Conservation (phyloP, 2,113 vertebrate species). For the Collichthys lucidus region DNA sequence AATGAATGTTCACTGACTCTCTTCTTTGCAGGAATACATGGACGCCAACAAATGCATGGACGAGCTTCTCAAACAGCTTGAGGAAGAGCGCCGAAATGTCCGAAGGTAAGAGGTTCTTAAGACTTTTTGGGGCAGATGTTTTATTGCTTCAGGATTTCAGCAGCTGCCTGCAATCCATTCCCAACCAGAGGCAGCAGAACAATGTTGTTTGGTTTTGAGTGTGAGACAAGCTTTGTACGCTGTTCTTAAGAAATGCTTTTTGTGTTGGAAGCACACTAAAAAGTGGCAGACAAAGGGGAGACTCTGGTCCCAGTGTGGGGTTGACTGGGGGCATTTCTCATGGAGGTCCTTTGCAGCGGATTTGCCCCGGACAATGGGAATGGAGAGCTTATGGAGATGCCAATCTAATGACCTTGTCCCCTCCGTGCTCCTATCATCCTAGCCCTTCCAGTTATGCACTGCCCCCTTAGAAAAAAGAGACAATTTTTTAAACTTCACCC, state of each 20-base stretch:
- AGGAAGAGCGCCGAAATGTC: conserved; percentile 89
- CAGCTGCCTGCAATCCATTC: conserved; percentile 76
- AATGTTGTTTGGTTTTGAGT: conserved; percentile 71
- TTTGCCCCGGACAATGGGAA: conserved; percentile 71
- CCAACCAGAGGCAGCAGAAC: conserved; percentile 65
- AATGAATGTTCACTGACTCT: background rate
- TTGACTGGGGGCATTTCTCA: conserved; percentile 75
- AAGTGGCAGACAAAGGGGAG: conserved; percentile 66
- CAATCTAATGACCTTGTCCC: conserved; percentile 79
- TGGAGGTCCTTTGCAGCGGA: conserved; percentile 64
- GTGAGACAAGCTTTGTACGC: conserved; percentile 71
- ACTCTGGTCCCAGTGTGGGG: conserved; percentile 61
- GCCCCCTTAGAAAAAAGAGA: conserved; percentile 59
- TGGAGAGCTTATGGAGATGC: conserved; percentile 76
- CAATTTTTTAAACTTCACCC: conserved; percentile 77
- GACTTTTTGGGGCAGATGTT: conserved; percentile 64
- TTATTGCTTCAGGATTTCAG: conserved; percentile 41
- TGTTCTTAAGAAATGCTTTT: conserved; percentile 72
- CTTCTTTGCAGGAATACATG: conserved; percentile 88
- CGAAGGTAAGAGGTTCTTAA: conserved; percentile 84
- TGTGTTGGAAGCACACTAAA: conserved; percentile 64
- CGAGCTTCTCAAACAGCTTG: conserved; percentile 89
- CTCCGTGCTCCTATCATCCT: conserved; percentile 58
- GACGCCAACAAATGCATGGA: conserved; percentile 91
- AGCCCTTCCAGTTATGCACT: conserved; percentile 39